Conservation (phyloP, 2,888 invertebrate species). For the Polydrusus cervinus region DNA sequence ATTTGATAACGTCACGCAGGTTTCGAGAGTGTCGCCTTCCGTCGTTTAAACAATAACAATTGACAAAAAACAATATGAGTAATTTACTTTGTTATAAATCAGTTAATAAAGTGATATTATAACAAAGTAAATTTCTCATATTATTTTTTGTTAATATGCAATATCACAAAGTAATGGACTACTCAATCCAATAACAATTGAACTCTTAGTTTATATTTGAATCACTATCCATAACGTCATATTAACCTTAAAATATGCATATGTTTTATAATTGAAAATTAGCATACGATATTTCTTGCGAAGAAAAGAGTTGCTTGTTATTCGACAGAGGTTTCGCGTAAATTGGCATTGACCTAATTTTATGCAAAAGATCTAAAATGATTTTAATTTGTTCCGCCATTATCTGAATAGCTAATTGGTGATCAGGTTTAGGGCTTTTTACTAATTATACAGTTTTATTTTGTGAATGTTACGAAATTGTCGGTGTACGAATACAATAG, state of each 20-base stretch:
- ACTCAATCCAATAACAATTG: too few relatives aligned
- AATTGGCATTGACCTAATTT: constrained; percentile 37
- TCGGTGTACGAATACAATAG: constrained; percentile 27
- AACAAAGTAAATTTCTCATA: too few relatives aligned
- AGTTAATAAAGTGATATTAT: too few relatives aligned
- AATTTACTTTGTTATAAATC: too few relatives aligned
- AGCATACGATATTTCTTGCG: background rate
- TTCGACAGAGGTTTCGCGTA: constrained; percentile 37
- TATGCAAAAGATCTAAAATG: constrained; percentile 13
- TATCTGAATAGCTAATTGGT: constrained; percentile 38
- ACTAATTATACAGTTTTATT: constrained; percentile 25
- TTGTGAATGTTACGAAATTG: constrained; percentile 31
- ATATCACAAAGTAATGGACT: too few relatives aligned
- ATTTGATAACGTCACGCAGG: too few relatives aligned
- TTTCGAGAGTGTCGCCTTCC: too few relatives aligned
- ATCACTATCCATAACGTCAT: background rate
- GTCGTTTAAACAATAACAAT: too few relatives aligned
- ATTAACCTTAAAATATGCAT: constrained; percentile 17
- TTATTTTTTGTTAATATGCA: too few relatives aligned
- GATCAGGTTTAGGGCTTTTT: constrained; percentile 27
- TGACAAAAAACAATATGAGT: too few relatives aligned
- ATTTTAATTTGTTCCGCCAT: constrained; percentile 45
- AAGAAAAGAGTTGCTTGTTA: constrained; percentile 35
- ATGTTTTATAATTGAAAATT: constrained; percentile 11
- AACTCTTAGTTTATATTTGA: background rate